These are phyloP conservation scores for Ceratosolen solmsi DNA, from an alignment of 1,140 invertebrate species.

Conservation along the genomic window DNA sequence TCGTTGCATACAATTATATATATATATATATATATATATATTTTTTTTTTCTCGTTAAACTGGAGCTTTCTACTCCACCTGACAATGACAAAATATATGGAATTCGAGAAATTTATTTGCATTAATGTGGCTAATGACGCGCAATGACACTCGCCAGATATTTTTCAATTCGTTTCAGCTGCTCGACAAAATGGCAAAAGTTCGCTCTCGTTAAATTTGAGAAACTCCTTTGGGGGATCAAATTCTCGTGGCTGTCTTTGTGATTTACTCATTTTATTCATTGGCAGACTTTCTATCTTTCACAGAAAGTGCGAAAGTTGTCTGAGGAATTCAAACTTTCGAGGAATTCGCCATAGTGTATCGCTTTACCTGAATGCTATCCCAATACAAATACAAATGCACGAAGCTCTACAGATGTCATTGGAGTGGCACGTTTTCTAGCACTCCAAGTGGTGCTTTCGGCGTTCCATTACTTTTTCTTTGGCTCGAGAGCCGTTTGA, in stretches of 20 bases:
- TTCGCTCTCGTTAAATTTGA: conserved; percentile 21
- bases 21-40: no score
- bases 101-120: conserved; percentile 17
- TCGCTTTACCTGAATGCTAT: background rate
- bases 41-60: no score
- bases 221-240: background rate
- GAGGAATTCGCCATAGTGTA: conserved; percentile 15
- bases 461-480: background rate
- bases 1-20: no score
- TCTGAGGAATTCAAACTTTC: conserved; percentile 17
- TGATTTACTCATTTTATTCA: background rate
- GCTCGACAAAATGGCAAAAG: background rate
- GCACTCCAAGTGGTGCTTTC: background rate
- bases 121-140: background rate
- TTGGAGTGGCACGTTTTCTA: background rate
- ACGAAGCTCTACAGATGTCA: background rate
- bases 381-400: background rate
- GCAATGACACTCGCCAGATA: background rate
- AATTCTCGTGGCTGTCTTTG: conserved; percentile 29
- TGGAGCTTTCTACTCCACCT: no score
- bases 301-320: background rate
- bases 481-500: background rate
- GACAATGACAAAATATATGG: no score
- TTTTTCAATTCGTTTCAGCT: background rate
- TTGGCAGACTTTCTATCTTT: background rate